phyloP scores from a whole-genome alignment of 2,888 invertebrate genomes.

The Cyclophora albipunctata region DNA sequence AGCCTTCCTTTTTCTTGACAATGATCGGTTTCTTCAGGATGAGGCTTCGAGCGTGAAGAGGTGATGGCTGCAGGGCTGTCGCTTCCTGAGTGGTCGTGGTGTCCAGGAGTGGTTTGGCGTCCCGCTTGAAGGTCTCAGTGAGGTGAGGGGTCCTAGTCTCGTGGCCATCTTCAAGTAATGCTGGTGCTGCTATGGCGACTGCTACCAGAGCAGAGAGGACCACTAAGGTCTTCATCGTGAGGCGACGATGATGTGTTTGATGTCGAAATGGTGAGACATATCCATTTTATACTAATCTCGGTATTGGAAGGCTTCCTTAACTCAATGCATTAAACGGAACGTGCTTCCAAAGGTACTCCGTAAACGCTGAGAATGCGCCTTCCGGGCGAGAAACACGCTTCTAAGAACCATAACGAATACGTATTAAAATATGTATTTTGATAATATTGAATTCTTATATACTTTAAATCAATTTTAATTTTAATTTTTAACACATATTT shows the following conservation, averaged over 20 bases:
- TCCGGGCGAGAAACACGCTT: conserved; percentile 18
- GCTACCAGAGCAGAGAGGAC: conserved; percentile 48
- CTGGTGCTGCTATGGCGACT: conserved; percentile 47
- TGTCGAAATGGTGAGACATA: conserved; percentile 25
- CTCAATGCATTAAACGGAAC: conserved; percentile 33
- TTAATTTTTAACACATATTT: too few relatives aligned
- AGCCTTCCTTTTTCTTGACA: conserved; percentile 43
- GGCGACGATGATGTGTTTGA: conserved; percentile 37
- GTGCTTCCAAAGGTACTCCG: conserved; percentile 35
- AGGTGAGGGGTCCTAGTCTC: conserved; percentile 12
- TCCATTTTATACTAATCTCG: conserved; percentile 52
- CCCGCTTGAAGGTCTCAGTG: conserved; percentile 28
- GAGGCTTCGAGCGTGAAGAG: conserved; percentile 29
- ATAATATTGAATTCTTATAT: too few relatives aligned
- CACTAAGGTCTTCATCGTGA: conserved; percentile 59
- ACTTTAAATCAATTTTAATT: too few relatives aligned
- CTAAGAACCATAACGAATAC: too few relatives aligned
- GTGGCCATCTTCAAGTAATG: conserved; percentile 28
- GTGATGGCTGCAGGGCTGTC: conserved; percentile 7
- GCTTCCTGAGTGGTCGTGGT: conserved; percentile 3
- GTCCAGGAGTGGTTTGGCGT: conserved; percentile 42
- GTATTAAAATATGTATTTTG: too few relatives aligned
- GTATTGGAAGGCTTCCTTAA: conserved; percentile 18
- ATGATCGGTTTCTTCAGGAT: conserved; percentile 45
- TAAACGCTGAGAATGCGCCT: conserved; percentile 38